A percentile compares a stretch with the other conserved stretches of the same genome.
phyloP scores from a whole-genome alignment of 2,888 invertebrate species.

The Amiota minor region DNA sequence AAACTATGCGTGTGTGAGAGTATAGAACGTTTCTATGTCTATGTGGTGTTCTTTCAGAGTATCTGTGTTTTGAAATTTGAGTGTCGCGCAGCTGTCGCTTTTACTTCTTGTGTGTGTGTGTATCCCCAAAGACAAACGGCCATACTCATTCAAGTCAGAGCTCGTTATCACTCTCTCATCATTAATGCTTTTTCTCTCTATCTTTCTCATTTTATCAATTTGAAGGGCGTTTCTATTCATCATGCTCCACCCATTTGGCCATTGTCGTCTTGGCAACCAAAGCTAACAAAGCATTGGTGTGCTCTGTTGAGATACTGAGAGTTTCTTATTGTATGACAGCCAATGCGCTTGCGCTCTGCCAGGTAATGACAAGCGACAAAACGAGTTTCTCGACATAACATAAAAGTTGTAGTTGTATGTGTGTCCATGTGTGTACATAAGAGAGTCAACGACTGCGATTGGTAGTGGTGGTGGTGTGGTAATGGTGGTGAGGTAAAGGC shows the following conservation, averaged over 20 bases:
- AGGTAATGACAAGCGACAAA: conserved; percentile 26
- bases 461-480: conserved; percentile 39
- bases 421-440: conserved; percentile 62
- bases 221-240: conserved; percentile 55
- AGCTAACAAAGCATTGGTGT: conserved; percentile 11
- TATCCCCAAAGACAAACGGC: conserved; percentile 33
- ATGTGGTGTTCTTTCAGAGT: too few relatives aligned
- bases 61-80: too few relatives aligned
- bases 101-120: conserved; percentile 26
- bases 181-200: too few relatives aligned
- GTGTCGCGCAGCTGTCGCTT: too few relatives aligned
- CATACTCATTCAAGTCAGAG: conserved; percentile 3
- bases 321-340: conserved; percentile 39
- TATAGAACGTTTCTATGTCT: too few relatives aligned
- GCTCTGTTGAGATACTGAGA: conserved; percentile 62
- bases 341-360: conserved; percentile 67
- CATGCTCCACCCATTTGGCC: conserved; percentile 27
- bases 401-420: conserved; percentile 21
- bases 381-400: conserved; percentile 35
- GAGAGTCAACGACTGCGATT: conserved; percentile 60
- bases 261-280: conserved; percentile 62
- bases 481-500: too few relatives aligned
- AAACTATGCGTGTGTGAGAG: too few relatives aligned
- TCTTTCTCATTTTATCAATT: conserved; percentile 11
- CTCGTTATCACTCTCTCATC: not conserved